Base-by-base conservation (phyloP, 2,797 vertebrate genomes). In the Labroides dimidiatus region DNA sequence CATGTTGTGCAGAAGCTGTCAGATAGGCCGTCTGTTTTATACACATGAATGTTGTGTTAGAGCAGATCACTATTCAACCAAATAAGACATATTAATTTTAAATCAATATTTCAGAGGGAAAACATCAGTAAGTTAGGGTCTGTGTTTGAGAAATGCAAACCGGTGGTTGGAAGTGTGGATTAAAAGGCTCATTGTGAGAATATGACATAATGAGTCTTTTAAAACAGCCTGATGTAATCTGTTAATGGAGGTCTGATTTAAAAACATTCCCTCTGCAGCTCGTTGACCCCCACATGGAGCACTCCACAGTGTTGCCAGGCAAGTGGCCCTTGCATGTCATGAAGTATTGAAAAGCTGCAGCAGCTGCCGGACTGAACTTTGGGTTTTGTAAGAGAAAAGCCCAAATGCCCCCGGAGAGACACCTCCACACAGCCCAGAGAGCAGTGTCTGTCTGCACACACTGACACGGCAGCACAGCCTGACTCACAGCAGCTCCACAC, bases 361-460 rank as follows among this genome's bases (percentile, higher is more conserved):
- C 12, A 2, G 53, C 71, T 55, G 17, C 67, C 50, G 53, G 48
- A 64, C 76, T 60, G 58, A 70, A 71, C 64, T 80, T 45, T 0
- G 16, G 62, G 75, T 84, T 91, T 88, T 36, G 8, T 78, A 84
- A 86, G 30, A 83, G 80, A 70, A 82, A 87, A 81, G 72, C 80
- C 73, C 10, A 41, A 41, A 53, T 48, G 75, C 82, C 88, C 85
- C 83, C 69, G 3, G 87, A 87, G 87, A 89, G 83, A 89, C 88
- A 84, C 89, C 82, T 84, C 79, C 87, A 84, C 79, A 77, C 69
- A 69, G 82, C 75, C 82, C 10, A 50, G 69, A 85, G 72, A 84
- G 81, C 73, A 65, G 77, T 6, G 77, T 75, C 76, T 85, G 84
- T 80, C 81, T 85, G 85, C 76, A 81, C 52, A 33, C 72, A 84